phyloP scores from a whole-genome alignment of 2,113 vertebrate species.

The Mohoua ochrocephala region DNA sequence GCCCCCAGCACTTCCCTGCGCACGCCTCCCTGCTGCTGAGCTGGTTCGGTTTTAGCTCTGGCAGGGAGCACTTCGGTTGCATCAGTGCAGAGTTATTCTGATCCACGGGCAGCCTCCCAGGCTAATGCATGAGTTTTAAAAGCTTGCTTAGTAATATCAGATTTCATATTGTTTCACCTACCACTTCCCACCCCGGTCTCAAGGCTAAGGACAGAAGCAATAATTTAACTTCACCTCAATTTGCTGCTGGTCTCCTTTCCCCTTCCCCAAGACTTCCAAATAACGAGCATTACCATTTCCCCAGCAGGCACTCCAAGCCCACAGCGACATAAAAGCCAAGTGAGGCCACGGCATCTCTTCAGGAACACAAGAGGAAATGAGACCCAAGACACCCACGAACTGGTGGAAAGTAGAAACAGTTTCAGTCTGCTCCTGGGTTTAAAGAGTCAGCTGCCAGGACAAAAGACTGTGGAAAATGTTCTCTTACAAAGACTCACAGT shows the following conservation, averaged over 20 bases:
- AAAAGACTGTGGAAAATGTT: neutral
- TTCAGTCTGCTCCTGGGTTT: neutral
- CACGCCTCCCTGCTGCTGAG: neutral
- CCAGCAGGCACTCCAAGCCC: neutral
- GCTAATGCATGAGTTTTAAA: neutral
- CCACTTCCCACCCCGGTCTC: neutral
- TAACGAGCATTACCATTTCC: neutral
- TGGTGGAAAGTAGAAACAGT: neutral
- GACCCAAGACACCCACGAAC: neutral
- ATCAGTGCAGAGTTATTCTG: neutral
- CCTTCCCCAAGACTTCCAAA: neutral
- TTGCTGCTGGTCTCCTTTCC: neutral
- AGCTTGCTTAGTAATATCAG: neutral
- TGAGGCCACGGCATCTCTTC: neutral
- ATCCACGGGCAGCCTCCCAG: neutral
- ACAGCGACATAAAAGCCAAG: neutral
- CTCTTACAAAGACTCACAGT: neutral
- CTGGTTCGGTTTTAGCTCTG: neutral
- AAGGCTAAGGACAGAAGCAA: neutral
- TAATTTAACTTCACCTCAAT: neutral
- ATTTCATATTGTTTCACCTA: neutral
- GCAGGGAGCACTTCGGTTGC: accelerated
- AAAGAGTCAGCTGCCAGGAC: neutral
- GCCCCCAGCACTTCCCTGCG: accelerated
- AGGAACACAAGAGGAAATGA: neutral